These are phyloP conservation scores for Illadopsis cleaveri DNA, from an alignment of 2,113 vertebrate genomes.

Conservation along the genomic window DNA sequence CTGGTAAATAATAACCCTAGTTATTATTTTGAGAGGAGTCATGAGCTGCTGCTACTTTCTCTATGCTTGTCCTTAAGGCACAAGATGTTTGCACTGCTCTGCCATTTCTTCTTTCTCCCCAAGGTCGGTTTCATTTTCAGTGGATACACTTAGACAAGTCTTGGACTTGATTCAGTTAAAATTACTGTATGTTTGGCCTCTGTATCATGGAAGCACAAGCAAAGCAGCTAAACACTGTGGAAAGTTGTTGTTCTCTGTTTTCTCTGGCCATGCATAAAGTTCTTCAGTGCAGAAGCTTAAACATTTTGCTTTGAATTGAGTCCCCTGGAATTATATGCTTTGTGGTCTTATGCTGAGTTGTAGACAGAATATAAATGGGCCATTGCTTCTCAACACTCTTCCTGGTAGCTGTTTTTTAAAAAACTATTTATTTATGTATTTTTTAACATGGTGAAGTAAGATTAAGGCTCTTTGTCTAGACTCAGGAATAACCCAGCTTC, in stretches of 20 bases:
- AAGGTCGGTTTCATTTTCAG: conserved; percentile 68
- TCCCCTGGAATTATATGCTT: conserved; percentile 46
- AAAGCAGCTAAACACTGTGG: conserved; percentile 71
- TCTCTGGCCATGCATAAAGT: conserved; percentile 63
- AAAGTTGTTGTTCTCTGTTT: conserved; percentile 74
- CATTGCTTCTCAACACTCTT: background rate
- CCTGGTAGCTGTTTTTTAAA: background rate
- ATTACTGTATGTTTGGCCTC: conserved; percentile 48
- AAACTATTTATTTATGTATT: background rate
- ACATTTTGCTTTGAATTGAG: conserved; percentile 63
- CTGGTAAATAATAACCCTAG: background rate
- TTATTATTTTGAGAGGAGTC: conserved; percentile 33
- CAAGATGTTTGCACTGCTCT: conserved; percentile 30
- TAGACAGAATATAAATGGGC: conserved; percentile 23
- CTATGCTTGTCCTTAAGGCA: conserved; percentile 22
- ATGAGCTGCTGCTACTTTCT: background rate
- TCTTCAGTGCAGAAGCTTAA: conserved; percentile 61
- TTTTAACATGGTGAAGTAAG: background rate
- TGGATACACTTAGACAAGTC: conserved; percentile 41
- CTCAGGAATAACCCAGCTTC: background rate
- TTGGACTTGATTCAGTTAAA: conserved; percentile 61
- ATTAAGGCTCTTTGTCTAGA: background rate
- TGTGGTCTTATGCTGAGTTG: conserved; percentile 35
- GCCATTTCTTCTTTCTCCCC: conserved; percentile 25
- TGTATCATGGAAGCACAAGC: conserved; percentile 55